Conservation (phyloP, 2,888 invertebrate genomes). For the Pyrocoelia pectoralis region DNA sequence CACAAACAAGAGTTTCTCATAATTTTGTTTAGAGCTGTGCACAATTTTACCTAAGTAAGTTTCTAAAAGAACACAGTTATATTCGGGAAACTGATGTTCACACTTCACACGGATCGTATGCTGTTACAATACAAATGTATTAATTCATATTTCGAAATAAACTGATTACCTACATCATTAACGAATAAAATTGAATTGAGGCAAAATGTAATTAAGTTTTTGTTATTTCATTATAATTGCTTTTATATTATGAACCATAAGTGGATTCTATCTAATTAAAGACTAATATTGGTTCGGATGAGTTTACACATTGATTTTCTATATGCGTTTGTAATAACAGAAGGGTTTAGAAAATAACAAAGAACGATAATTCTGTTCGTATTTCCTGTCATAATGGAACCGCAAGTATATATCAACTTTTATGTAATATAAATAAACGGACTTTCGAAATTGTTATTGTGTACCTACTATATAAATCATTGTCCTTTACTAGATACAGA, state of each 20-base stretch:
- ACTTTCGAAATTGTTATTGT: too few relatives aligned
- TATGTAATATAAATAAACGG: neutral
- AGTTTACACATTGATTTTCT: neutral
- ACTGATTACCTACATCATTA: neutral
- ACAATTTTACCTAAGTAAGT: too few relatives aligned
- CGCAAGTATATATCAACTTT: neutral
- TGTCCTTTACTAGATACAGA: too few relatives aligned
- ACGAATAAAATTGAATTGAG: too few relatives aligned
- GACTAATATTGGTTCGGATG: neutral
- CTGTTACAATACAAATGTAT: too few relatives aligned
- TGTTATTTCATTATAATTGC: neutral
- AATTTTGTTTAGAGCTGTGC: too few relatives aligned
- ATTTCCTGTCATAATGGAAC: neutral
- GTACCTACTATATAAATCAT: too few relatives aligned
- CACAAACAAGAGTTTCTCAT: too few relatives aligned
- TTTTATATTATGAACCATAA: neutral
- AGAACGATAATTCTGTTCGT: neutral
- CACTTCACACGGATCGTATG: too few relatives aligned
- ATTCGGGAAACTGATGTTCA: too few relatives aligned
- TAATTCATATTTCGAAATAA: neutral
- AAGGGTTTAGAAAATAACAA: neutral
- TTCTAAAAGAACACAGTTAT: too few relatives aligned
- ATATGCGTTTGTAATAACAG: neutral
- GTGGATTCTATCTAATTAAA: constrained; percentile 1
- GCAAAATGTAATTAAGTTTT: neutral